These are phyloP conservation scores for Drosophila buzzatii DNA, from an alignment of 2,888 invertebrate genomes.

Conservation along the genomic window DNA sequence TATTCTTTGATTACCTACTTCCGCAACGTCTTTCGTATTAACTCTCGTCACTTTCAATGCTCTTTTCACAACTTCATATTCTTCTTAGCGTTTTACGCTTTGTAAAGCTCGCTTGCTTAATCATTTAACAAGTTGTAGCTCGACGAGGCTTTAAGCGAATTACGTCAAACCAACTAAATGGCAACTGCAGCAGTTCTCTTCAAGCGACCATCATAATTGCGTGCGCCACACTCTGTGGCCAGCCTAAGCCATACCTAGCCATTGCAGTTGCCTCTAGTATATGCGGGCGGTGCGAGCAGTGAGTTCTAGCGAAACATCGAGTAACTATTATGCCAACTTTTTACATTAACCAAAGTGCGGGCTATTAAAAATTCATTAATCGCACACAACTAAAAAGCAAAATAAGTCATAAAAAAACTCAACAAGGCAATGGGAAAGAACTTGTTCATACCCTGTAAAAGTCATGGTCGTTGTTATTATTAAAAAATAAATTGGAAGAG, in stretches of 20 bases:
- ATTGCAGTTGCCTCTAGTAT: not conserved
- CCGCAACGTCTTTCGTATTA: not conserved
- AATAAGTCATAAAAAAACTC: slow-evolving; percentile 45
- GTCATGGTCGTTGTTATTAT: not conserved
- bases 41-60: not conserved
- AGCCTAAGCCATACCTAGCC: slow-evolving; percentile 32
- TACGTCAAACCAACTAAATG: slow-evolving; percentile 41
- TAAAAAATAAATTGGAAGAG: too few species aligned
- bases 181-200: slow-evolving; percentile 36
- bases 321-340: slow-evolving; percentile 66
- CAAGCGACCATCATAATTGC: slow-evolving; percentile 67
- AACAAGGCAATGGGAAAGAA: not conserved
- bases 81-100: not conserved
- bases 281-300: not conserved
- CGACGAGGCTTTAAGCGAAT: slow-evolving; percentile 42
- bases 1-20: too few species aligned
- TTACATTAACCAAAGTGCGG: slow-evolving; percentile 77
- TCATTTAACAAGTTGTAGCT: slow-evolving; percentile 21
- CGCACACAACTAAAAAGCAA: slow-evolving; percentile 65
- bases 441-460: slow-evolving; percentile 9
- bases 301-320: not conserved
- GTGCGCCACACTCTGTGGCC: slow-evolving; percentile 33
- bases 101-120: slow-evolving; percentile 11
- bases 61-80: not conserved
- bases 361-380: slow-evolving; percentile 78